Evolutionary conservation across 1,140 invertebrate genomes (phyloP).

Genomic region (Drosophila burlai): DNA sequence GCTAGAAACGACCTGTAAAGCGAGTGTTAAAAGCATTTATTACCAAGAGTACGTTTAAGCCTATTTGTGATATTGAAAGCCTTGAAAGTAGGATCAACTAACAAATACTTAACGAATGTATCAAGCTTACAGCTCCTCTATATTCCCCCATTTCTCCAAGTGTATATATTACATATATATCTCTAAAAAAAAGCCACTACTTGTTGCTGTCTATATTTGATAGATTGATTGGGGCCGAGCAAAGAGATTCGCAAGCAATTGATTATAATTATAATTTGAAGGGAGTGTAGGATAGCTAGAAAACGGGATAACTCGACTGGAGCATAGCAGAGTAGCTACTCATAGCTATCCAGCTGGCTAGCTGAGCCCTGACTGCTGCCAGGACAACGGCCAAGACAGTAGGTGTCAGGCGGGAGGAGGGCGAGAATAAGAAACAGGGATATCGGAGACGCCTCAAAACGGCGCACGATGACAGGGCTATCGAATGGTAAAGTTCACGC

Average conservation of each 20-base stretch:
- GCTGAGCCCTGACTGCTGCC: neutral
- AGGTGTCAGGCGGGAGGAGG: neutral
- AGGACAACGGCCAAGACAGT: constrained; percentile 1
- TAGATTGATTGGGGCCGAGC: constrained; percentile 17
- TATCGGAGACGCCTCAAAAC: neutral
- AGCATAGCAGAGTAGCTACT: neutral
- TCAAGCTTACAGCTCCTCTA: neutral
- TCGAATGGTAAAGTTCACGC: constrained; percentile 10
- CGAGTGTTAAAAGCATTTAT: neutral
- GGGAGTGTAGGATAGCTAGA: neutral
- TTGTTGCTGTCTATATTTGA: constrained; percentile 27
- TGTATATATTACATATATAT: neutral
- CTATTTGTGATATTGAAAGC: neutral
- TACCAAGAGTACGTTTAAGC: neutral
- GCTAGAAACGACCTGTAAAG: too few relatives aligned
- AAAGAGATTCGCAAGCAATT: constrained; percentile 28
- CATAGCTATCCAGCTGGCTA: too few relatives aligned
- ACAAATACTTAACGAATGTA: neutral
- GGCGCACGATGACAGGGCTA: constrained; percentile 4
- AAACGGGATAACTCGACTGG: neutral
- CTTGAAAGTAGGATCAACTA: neutral
- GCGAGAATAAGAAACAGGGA: neutral
- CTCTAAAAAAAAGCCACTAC: neutral
- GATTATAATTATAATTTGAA: constrained; percentile 38
- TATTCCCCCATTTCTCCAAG: neutral